Evolutionary conservation across 2,797 vertebrate genomes (phyloP).

Genomic region (Gambelia wislizenii): DNA sequence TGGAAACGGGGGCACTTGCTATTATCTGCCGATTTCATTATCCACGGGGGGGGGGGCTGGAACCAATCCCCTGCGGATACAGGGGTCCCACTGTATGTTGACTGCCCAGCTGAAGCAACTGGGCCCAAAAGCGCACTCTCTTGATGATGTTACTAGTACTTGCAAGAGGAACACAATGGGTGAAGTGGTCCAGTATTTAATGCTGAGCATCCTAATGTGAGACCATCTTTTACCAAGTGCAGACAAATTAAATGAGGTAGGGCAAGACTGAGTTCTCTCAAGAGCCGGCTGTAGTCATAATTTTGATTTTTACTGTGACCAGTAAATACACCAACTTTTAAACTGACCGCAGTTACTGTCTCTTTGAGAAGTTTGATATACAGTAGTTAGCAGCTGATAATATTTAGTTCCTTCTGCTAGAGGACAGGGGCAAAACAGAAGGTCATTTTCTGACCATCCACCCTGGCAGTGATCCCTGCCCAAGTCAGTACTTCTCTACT

Average conservation of each 20-base stretch:
- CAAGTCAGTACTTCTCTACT: background rate
- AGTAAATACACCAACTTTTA: background rate
- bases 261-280: background rate
- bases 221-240: background rate
- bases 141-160: too few species aligned
- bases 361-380: background rate
- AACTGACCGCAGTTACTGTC: background rate
- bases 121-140: background rate
- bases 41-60: too few species aligned
- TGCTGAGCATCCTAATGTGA: background rate
- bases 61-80: too few species aligned
- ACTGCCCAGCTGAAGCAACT: background rate
- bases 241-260: background rate
- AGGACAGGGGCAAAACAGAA: background rate
- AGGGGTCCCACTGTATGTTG: too few species aligned
- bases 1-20: too few species aligned
- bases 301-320: background rate
- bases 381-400: background rate
- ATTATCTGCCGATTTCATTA: too few species aligned
- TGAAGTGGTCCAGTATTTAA: background rate
- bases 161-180: too few species aligned
- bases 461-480: background rate
- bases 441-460: background rate
- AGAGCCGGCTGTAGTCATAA: background rate
- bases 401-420: background rate